Conservation (phyloP, 2,797 vertebrate species). For the Lutra lutra region DNA sequence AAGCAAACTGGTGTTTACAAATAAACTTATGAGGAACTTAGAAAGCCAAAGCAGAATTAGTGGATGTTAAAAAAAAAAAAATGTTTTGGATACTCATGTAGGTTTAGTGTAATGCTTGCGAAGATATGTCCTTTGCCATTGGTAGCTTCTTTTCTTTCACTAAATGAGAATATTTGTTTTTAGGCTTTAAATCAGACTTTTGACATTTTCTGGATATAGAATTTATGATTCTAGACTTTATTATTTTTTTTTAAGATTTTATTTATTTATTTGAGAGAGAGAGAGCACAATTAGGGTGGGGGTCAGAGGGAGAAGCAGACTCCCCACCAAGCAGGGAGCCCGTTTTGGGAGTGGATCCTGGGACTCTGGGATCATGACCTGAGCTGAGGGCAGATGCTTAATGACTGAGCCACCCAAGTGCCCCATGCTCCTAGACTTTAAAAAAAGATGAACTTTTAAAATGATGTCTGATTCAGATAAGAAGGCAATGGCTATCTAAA, state of each 20-base stretch:
- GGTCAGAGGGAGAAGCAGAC: neutral
- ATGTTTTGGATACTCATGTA: slow-evolving; percentile 38
- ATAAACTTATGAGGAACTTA: slow-evolving; percentile 75
- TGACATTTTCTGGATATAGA: slow-evolving; percentile 55
- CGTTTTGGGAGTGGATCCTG: too few species aligned
- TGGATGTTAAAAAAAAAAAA: slow-evolving; percentile 50
- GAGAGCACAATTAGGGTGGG: neutral
- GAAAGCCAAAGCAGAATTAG: slow-evolving; percentile 56
- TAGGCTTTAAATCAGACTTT: slow-evolving; percentile 27
- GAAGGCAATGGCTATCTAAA: neutral
- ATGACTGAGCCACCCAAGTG: too few species aligned
- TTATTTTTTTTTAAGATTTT: neutral
- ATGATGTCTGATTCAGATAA: neutral
- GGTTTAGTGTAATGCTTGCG: neutral
- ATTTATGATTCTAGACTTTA: slow-evolving; percentile 57
- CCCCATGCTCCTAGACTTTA: slow-evolving; percentile 52
- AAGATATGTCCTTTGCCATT: slow-evolving; percentile 6
- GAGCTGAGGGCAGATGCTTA: too few species aligned
- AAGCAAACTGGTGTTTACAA: slow-evolving; percentile 76
- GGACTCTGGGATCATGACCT: too few species aligned
- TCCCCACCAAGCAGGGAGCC: too few species aligned
- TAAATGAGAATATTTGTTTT: slow-evolving; percentile 23
- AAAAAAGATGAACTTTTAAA: slow-evolving; percentile 67
- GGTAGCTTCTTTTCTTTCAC: slow-evolving; percentile 35
- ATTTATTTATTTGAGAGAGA: neutral